Evolutionary conservation across 2,113 vertebrate species (phyloP), one percentile per base, ranked within the genome.

Genomic region (Cephalopterus ornatus): DNA sequence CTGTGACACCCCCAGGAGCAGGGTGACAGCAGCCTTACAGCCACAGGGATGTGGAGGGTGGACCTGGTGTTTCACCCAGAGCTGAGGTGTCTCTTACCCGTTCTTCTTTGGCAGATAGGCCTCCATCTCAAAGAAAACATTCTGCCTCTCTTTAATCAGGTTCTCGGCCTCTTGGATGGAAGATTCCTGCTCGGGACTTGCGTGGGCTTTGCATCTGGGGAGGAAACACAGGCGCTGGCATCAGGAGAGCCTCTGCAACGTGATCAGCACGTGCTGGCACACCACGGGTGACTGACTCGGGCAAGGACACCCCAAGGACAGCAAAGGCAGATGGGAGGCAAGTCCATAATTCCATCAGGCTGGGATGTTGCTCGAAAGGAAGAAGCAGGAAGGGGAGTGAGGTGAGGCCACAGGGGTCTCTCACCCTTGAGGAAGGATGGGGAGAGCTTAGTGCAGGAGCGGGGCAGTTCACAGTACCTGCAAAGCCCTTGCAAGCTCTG

Each of bases 41-140:
- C 80, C 23, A 7, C 50, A 5, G 80, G 81, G 73, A 50, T 0
- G 15, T 1, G 1, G 33, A 77, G n/a, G 81, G 52, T 39, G 58
- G 58, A 47, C 5, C 20, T 5, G 62, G 58, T 13, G 65, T 46
- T 65, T 46, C 73, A 33, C 3, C 11, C 4, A 0, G 39, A 11
- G 52, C 35, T 1, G 9, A 65, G 62, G 27, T 2, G 4, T 37
- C 39, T 58, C 95, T 98, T 85, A 99, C 99, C 99, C 99, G 3
- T 99, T 99, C 97, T 98, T 99, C 98, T 99, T 99, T 24, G 99
- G 99, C 95, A 99, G 98, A 47, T 99, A 99, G 55, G 99, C 97
- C 73, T 99, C 99, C 99, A 99, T 99, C 94, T 99, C 99, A 33
- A 98, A 98, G 96, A 99, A 99, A n/a, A 97, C 92, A 1, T 97